Evolutionary conservation across 2,113 vertebrate species (phyloP), one percentile per base, ranked within the genome.

Genomic region (Esox niger): DNA sequence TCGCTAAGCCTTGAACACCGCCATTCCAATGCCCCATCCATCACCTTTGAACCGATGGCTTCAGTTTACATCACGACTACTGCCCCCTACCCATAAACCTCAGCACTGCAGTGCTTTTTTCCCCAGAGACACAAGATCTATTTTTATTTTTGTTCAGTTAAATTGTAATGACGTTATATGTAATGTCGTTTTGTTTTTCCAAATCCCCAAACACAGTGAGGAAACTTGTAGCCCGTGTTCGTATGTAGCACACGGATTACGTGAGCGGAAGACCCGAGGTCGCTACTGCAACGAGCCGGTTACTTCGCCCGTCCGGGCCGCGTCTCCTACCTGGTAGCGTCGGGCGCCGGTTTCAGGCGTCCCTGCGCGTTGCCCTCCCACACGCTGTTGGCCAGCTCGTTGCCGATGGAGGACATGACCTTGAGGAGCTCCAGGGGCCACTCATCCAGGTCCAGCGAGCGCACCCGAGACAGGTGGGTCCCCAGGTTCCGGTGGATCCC

Each of bases 401-500:
- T 99, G 30, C 97, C 96, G 0, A 99, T 98, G 81, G 94, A 89
- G 0, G 94, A 94, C 96, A 99, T 95, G 66, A 99, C 95, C 84
- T 93, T 95, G 90, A 97, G 94, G 69, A 99, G 94, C 85, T 99
- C 97, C 2, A 95, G 82, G 0, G 97, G 95, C 96, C 97, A 99
- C 72, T 98, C 96, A 4, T 99, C 97, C 72, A 99, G 91, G 91
- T 99, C 95, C 6, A 99, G 93, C 0, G 97, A 98, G 8, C 96
- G 95, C 10, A 98, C 97, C 0, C 97, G 87, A 3, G 95, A 98
- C 31, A 99, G 92, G 84, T 98, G 96, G 0, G 96, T 98, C 66
- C 97, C 97, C 8, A 99, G 93, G 84, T 98, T 98, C 59, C 96
- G 91, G 90, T 98, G 97, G 86, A 99, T 99, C 0, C 97, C 97